A percentile compares a stretch with the other conserved stretches of the same genome.
Evolutionary conservation across 2,113 vertebrate genomes (phyloP).

Genomic region (Microtus pennsylvanicus): DNA sequence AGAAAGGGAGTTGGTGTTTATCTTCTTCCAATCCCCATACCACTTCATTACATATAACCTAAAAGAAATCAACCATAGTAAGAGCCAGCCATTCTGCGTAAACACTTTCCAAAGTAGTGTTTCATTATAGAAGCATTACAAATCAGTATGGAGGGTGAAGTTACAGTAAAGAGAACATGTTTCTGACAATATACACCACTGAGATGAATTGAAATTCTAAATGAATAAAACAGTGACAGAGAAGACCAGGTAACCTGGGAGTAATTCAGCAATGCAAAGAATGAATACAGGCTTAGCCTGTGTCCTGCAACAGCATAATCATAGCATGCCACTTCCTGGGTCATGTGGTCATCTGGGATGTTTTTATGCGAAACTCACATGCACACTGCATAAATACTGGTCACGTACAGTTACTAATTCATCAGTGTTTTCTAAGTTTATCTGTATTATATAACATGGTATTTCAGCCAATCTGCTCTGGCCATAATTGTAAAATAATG

Average conservation of each 20-base stretch:
- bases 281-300: fast-evolving
- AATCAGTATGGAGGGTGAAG: neutral
- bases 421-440: neutral
- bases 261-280: neutral
- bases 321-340: neutral
- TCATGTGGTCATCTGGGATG: neutral
- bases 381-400: neutral
- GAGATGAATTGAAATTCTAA: neutral
- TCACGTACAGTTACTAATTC: neutral
- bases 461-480: neutral
- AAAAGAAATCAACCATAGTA: slow-evolving; percentile 22
- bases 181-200: neutral
- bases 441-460: neutral
- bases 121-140: slow-evolving; percentile 17
- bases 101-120: neutral
- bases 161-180: neutral
- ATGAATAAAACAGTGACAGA: neutral
- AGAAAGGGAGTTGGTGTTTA: neutral
- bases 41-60: slow-evolving; percentile 54
- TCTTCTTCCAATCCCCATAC: neutral
- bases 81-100: neutral
- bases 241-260: neutral
- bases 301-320: neutral
- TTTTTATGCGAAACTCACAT: neutral
- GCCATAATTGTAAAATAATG: neutral